phyloP scores from a whole-genome alignment of 2,797 vertebrate species.

The Acanthiza pusilla region DNA sequence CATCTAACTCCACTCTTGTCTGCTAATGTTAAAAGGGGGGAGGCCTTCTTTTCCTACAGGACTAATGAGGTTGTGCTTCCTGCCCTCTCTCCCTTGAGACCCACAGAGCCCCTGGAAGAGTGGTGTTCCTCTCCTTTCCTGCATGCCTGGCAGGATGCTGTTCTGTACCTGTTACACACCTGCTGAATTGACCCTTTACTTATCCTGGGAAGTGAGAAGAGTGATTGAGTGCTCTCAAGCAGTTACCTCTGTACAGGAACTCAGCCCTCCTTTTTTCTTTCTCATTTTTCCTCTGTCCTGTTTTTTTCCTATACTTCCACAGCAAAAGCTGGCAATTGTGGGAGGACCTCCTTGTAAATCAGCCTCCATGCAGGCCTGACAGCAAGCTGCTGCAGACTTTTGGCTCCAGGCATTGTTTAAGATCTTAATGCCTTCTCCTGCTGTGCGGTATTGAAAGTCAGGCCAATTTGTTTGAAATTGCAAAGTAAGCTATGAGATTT shows the following conservation, averaged over 20 bases:
- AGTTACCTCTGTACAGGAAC: background rate
- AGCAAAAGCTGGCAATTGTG: background rate
- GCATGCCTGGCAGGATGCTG: background rate
- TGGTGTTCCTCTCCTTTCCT: background rate
- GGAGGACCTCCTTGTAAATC: background rate
- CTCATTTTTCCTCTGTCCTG: background rate
- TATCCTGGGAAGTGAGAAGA: background rate
- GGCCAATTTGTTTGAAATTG: background rate
- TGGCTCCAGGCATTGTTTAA: background rate
- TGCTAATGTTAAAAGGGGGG: background rate
- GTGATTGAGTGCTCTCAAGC: background rate
- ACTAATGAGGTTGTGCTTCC: background rate
- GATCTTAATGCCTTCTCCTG: constrained; percentile 2
- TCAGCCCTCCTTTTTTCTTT: background rate
- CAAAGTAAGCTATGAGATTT: background rate
- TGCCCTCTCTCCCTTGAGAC: background rate
- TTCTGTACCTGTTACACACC: background rate
- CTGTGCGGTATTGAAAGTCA: constrained; percentile 17
- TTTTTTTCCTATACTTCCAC: background rate
- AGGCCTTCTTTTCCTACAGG: background rate
- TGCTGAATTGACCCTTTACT: background rate
- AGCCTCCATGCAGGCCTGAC: background rate
- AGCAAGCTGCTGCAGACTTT: constrained; percentile 8
- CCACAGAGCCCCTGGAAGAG: background rate
- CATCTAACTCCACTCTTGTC: background rate